Conservation (phyloP, 2,113 vertebrate species). For the Varanus salvator region DNA sequence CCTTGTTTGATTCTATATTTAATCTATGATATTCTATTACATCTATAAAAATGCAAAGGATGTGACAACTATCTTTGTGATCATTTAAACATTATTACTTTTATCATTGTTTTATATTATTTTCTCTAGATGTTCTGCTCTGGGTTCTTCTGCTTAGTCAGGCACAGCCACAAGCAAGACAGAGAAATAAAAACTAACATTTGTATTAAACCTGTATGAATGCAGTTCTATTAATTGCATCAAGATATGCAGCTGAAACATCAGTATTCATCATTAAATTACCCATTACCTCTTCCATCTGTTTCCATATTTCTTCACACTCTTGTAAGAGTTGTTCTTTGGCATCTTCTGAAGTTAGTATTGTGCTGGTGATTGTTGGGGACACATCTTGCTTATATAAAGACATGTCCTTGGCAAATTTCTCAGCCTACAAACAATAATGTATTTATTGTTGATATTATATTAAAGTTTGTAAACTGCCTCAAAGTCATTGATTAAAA, state of each 20-base stretch:
- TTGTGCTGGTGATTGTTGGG: background rate
- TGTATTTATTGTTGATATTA: constrained; percentile 11
- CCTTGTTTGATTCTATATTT: background rate
- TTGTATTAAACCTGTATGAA: background rate
- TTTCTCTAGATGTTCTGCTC: background rate
- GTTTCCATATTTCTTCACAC: constrained; percentile 74
- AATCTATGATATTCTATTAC: background rate
- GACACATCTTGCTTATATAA: constrained; percentile 48
- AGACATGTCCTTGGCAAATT: constrained; percentile 50
- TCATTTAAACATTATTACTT: background rate
- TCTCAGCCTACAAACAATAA: constrained; percentile 55
- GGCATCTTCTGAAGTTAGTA: background rate
- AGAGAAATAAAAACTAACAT: background rate
- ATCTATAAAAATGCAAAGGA: background rate
- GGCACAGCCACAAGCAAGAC: background rate
- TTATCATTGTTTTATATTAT: background rate
- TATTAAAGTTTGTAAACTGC: background rate
- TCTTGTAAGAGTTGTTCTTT: constrained; percentile 66
- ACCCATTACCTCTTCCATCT: constrained; percentile 74
- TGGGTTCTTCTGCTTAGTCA: background rate
- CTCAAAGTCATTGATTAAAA: background rate
- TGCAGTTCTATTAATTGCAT: background rate
- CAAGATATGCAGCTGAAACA: background rate
- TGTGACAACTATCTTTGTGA: background rate
- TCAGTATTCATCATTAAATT: background rate